Evolutionary conservation across 1,140 invertebrate species (phyloP).

Genomic region (Macrobrachium rosenbergii): DNA sequence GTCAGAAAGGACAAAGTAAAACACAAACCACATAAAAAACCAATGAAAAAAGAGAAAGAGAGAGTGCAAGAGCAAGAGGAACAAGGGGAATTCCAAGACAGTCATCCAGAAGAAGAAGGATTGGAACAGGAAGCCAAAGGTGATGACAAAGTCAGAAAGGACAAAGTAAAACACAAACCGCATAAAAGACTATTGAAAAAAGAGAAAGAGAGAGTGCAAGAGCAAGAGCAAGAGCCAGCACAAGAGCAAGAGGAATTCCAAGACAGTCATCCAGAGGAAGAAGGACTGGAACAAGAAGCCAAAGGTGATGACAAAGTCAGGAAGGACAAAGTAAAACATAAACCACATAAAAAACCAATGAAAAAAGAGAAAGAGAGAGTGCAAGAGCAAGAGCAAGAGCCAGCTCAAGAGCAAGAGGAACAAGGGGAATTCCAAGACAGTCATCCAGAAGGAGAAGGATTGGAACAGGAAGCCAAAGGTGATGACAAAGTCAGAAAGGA

Average conservation of each 20-base stretch:
- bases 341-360: neutral
- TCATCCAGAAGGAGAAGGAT: neutral
- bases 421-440: neutral
- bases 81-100: neutral
- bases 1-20: no score
- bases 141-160: neutral
- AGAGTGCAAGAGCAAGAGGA: conserved; percentile 10
- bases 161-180: neutral
- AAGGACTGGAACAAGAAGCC: neutral
- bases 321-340: neutral
- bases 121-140: neutral
- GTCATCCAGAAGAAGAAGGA: neutral
- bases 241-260: neutral
- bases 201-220: conserved; percentile 11
- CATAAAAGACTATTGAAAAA: neutral
- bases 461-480: neutral
- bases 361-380: conserved; percentile 15
- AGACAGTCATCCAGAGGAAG: no score
- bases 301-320: neutral
- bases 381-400: neutral
- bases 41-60: neutral
- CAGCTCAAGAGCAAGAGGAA: neutral
- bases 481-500: neutral
- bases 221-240: neutral
- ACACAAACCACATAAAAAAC: neutral